Conservation (phyloP, 2,113 vertebrate species). For the Trematocara marginatum region DNA sequence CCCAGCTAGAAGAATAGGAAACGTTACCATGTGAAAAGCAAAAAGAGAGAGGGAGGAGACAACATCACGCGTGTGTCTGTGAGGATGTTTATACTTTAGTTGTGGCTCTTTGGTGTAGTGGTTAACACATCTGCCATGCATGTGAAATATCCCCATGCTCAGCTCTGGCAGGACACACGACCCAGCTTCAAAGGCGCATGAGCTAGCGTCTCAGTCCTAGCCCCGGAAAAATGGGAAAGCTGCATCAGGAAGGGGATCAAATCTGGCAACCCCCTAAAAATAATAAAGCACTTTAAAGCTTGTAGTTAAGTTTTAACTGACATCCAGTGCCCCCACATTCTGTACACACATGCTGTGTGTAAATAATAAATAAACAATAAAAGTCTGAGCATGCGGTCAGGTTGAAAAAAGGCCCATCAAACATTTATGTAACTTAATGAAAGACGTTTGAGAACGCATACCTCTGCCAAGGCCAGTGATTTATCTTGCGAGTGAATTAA, state of each 20-base stretch:
- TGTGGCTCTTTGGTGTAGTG: background rate
- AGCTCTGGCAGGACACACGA: background rate
- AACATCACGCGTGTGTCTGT: background rate
- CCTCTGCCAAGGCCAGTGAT: background rate
- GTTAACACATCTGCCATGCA: background rate
- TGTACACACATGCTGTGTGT: background rate
- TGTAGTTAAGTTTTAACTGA: background rate
- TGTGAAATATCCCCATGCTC: background rate
- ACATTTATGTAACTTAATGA: background rate
- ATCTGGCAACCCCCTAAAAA: background rate
- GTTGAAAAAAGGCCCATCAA: background rate
- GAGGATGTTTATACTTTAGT: background rate
- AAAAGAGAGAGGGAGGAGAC: background rate
- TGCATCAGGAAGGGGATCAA: background rate
- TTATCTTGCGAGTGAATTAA: background rate
- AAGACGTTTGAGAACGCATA: background rate
- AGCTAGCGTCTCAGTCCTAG: background rate
- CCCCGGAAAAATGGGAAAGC: background rate
- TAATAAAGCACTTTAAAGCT: background rate
- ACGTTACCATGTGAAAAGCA: background rate
- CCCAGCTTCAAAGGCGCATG: background rate
- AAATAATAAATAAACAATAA: background rate
- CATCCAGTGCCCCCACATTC: background rate
- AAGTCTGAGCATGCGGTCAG: background rate
- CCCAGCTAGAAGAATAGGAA: background rate